These are phyloP conservation scores for Sardinella longiceps DNA, from an alignment of 2,797 vertebrate genomes.

Conservation along the genomic window DNA sequence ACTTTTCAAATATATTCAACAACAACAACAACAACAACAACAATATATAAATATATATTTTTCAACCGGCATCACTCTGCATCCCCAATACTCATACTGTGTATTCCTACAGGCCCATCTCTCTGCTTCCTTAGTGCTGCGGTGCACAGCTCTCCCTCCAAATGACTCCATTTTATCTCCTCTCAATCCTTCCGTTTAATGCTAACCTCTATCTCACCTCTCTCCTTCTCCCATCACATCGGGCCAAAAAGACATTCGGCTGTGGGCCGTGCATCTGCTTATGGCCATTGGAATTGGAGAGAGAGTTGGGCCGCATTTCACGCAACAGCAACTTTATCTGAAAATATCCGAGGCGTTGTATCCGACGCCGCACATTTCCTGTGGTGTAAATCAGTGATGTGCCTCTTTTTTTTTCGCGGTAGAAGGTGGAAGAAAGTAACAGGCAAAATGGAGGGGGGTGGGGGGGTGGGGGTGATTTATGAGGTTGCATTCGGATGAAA, in stretches of 20 bases:
- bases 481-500: background rate
- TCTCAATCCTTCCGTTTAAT: constrained; percentile 31
- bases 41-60: background rate
- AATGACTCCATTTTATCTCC: constrained; percentile 17
- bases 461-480: background rate
- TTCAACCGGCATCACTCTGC: background rate
- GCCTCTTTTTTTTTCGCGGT: constrained; percentile 20
- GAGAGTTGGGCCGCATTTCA: constrained; percentile 37
- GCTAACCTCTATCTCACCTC: constrained; percentile 19
- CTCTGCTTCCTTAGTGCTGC: background rate
- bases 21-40: too few relatives aligned
- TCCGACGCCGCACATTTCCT: constrained; percentile 27
- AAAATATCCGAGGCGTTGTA: constrained; percentile 24
- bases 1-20: background rate
- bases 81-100: background rate
- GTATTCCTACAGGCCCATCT: background rate
- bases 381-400: constrained; percentile 24
- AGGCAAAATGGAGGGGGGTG: background rate
- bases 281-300: constrained; percentile 29
- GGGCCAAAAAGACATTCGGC: constrained; percentile 34
- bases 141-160: background rate
- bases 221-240: constrained; percentile 26
- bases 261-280: constrained; percentile 29
- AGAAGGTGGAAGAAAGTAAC: background rate
- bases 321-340: constrained; percentile 30